Percentiles rank a stretch among this genome's conserved stretches.
These are phyloP conservation scores for Cactoblastis cactorum DNA, from an alignment of 2,888 invertebrate genomes.

Conservation along the genomic window DNA sequence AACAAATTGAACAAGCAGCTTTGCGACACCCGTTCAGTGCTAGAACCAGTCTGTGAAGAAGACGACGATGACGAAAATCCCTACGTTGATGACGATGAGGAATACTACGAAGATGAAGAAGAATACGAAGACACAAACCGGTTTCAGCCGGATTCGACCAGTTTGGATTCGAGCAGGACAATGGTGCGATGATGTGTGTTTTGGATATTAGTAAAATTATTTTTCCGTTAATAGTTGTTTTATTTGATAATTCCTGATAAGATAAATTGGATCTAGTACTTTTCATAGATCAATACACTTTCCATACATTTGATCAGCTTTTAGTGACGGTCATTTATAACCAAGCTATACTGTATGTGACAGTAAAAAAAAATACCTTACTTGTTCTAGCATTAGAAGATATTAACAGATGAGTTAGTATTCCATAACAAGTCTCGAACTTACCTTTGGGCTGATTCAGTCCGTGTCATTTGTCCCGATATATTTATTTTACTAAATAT, in stretches of 20 bases:
- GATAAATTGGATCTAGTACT: no score
- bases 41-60: constrained; percentile 26
- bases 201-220: constrained; percentile 1
- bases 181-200: background rate
- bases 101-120: constrained; percentile 33
- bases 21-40: constrained; percentile 32
- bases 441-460: no score
- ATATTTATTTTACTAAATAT: no score
- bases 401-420: no score
- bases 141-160: background rate
- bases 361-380: no score
- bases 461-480: no score
- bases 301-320: no score
- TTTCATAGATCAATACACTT: no score
- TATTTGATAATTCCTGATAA: background rate
- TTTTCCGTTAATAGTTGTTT: background rate
- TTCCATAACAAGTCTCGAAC: no score
- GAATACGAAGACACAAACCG: constrained; percentile 21
- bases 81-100: constrained; percentile 31
- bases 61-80: constrained; percentile 30
- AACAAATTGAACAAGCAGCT: constrained; percentile 51
- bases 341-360: no score
- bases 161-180: background rate
- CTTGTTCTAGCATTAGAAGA: no score
- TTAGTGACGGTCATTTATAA: no score